These are phyloP conservation scores for Microplitis deprimator DNA, from an alignment of 2,888 invertebrate genomes.

Conservation along the genomic window DNA sequence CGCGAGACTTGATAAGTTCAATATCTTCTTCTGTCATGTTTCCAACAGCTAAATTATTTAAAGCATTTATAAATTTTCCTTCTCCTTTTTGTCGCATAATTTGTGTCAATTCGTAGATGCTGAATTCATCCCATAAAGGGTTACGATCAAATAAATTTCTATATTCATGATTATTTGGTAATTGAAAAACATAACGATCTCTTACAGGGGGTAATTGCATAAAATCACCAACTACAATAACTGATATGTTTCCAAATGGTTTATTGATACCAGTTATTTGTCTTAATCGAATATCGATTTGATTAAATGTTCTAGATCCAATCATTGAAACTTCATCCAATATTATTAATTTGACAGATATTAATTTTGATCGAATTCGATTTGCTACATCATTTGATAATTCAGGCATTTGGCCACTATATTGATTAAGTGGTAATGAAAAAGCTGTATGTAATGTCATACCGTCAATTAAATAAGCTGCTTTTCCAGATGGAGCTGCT, in stretches of 20 bases:
- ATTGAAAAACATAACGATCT: slow-evolving; percentile 51
- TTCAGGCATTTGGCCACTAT: slow-evolving; percentile 34
- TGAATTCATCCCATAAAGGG: slow-evolving; percentile 53
- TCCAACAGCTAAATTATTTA: slow-evolving; percentile 53
- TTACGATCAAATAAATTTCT: slow-evolving; percentile 34
- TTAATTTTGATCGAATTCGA: slow-evolving; percentile 49
- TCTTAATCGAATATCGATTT: slow-evolving; percentile 56
- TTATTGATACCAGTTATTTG: slow-evolving; percentile 56
- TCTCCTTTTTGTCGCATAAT: slow-evolving; percentile 60
- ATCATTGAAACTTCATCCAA: slow-evolving; percentile 66
- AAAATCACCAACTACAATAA: slow-evolving; percentile 63
- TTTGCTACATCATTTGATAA: slow-evolving; percentile 44
- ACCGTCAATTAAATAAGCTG: slow-evolving; percentile 54
- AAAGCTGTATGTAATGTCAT: slow-evolving; percentile 56
- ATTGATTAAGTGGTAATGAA: slow-evolving; percentile 46
- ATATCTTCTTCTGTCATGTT: too few relatives aligned
- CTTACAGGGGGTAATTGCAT: slow-evolving; percentile 61
- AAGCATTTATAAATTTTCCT: slow-evolving; percentile 50
- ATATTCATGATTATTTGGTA: slow-evolving; percentile 24
- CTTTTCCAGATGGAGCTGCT: slow-evolving; percentile 55
- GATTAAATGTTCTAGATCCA: slow-evolving; percentile 51
- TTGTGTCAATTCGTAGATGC: slow-evolving; percentile 56
- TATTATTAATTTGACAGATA: slow-evolving; percentile 54
- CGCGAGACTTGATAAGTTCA: too few relatives aligned
- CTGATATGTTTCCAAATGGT: slow-evolving; percentile 61